Evolutionary conservation across 2,888 invertebrate genomes (phyloP), one percentile per base, ranked within the genome.

Genomic region (Creontiades dilutus): DNA sequence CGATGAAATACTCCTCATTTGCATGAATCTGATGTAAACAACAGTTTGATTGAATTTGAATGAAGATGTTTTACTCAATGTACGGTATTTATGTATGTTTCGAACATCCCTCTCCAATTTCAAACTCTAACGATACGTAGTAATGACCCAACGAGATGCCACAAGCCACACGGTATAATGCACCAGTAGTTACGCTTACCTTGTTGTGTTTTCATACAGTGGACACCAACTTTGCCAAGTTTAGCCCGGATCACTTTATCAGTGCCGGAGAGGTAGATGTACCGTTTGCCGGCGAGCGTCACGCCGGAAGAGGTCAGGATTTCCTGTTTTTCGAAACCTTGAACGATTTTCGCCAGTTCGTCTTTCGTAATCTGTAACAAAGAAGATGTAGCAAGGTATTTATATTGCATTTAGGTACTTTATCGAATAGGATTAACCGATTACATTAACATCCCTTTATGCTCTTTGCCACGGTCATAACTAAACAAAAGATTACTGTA

Each of bases 151-250:
- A 19, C 68, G 80, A 80, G 9, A 47, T 37, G 19, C 48, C 78
- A 78, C 16, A 78, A 80, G 19, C 80, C 80, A 80, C 80, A 13
- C 46, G n/a, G 19, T n/a, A 14, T 13, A 46, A 76, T 0, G 11
- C 57, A n/a, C 23, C 23, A n/a, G 11, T 13, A 48, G 27, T n/a
- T n/a, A 37, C 52, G 85, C 94, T 94, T 94, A 97, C 97, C 96
- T 96, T 98, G 98, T 95, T 96, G 95, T 94, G 98, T 98, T 95
- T 98, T 98, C 97, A 98, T 97, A 96, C 97, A 98, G 94, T 98
- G 98, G 92, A 98, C 97, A 93, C 98, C 98, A 94, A 97, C 96
- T 95, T 97, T 97, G 94, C 97, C 97, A 93, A 97, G 95, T 95
- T 98, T 98, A 94, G 97, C 97, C 95, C 98, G 96, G 94, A 98